These are phyloP conservation scores for Lymantria monacha DNA, from an alignment of 2,888 invertebrate species.

Conservation along the genomic window DNA sequence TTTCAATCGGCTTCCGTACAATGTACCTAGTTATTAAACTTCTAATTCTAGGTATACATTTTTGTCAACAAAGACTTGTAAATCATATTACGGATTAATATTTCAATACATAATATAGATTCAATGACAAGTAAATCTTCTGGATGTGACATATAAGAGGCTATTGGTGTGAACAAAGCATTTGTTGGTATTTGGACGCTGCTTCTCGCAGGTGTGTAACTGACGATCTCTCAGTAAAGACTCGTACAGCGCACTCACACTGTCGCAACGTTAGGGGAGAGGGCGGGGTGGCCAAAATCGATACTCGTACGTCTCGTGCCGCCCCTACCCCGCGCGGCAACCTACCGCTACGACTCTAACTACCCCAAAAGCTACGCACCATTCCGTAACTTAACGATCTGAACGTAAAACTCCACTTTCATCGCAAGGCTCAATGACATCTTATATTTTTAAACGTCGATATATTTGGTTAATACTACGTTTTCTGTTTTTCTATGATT, in stretches of 20 bases:
- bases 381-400: conserved; percentile 69
- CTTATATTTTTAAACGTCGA: conserved; percentile 11
- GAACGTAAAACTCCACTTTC: conserved; percentile 64
- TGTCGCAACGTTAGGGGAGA: conserved; percentile 72
- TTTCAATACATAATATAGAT: too few relatives aligned
- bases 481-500: conserved; percentile 43
- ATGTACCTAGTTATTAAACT: too few relatives aligned
- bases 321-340: conserved; percentile 57
- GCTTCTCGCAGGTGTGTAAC: conserved; percentile 46
- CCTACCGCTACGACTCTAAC: conserved; percentile 70
- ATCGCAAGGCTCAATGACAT: conserved; percentile 34
- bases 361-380: conserved; percentile 72
- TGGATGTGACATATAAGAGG: conserved; percentile 17
- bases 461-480: conserved; percentile 16
- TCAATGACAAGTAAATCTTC: conserved; percentile 20
- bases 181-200: conserved; percentile 64
- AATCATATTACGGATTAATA: too few relatives aligned
- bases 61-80: too few relatives aligned
- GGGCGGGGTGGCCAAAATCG: conserved; percentile 79
- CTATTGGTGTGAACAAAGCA: conserved; percentile 54
- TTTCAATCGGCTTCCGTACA: too few relatives aligned
- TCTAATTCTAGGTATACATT: too few relatives aligned
- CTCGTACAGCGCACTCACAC: conserved; percentile 74
- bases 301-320: conserved; percentile 75
- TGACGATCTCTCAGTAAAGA: conserved; percentile 60